Percentiles rank a stretch among this genome's conserved stretches.
Conservation (phyloP, 2,888 invertebrate species). For the Drosophila pullipes region DNA sequence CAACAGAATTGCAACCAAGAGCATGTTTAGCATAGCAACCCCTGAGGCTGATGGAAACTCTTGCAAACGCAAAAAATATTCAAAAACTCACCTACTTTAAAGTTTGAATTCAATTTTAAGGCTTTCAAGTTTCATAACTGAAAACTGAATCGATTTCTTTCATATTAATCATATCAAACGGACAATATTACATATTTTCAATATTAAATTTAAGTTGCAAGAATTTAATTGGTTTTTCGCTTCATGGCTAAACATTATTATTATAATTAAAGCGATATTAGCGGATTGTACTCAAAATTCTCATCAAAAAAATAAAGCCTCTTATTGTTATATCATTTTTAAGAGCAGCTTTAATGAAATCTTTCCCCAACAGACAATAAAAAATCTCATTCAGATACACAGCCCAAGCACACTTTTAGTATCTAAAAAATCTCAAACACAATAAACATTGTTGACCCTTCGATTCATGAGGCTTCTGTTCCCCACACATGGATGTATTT, state of each 20-base stretch:
- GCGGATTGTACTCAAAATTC: too few species aligned
- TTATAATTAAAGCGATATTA: background rate
- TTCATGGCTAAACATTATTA: background rate
- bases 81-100: background rate
- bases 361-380: slow-evolving; percentile 7
- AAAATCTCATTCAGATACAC: slow-evolving; percentile 8
- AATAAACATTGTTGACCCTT: slow-evolving; percentile 34
- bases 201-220: background rate
- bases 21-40: background rate
- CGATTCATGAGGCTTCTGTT: background rate
- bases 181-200: background rate
- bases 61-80: background rate
- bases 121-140: background rate
- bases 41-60: background rate
- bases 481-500: slow-evolving; percentile 4
- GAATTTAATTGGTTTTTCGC: background rate
- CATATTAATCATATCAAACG: background rate
- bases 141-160: background rate
- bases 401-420: slow-evolving; percentile 25
- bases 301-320: too few species aligned
- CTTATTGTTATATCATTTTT: background rate
- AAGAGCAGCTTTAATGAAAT: background rate
- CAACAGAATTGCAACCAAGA: slow-evolving; percentile 2
- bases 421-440: slow-evolving; percentile 38
- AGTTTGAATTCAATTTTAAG: background rate